Conservation (phyloP, 2,888 invertebrate species). For the Rapana venosa region DNA sequence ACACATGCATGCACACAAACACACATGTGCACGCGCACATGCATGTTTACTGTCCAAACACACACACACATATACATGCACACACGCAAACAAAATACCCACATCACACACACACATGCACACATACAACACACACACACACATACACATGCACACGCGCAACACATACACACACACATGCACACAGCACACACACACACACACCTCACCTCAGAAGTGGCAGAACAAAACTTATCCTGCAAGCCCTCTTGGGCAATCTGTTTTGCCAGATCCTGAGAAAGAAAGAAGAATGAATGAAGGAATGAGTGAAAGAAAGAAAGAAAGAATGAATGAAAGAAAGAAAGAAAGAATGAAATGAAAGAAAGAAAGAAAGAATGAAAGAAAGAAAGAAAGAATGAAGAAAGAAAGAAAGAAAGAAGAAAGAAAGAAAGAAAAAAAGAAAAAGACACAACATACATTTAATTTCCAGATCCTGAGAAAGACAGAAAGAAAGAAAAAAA, state of each 20-base stretch:
- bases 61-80: not conserved
- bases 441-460: not conserved
- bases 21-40: not conserved
- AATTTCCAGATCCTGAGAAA: too few species aligned
- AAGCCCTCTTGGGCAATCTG: constrained; percentile 79
- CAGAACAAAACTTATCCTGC: constrained; percentile 74
- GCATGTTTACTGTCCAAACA: not conserved
- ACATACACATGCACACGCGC: too few species aligned
- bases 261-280: constrained; percentile 77
- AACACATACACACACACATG: not conserved
- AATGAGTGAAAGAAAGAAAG: too few species aligned
- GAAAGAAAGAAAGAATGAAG: constrained; percentile 23
- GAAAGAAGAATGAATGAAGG: not conserved
- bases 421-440: constrained; percentile 13
- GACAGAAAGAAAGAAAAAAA: not conserved
- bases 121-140: not conserved
- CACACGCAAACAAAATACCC: too few species aligned
- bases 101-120: not conserved
- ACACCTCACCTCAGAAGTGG: constrained; percentile 78
- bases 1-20: not conserved
- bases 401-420: constrained; percentile 16
- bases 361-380: not conserved
- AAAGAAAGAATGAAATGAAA: too few species aligned
- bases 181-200: not conserved
- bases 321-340: too few species aligned